phyloP scores from a whole-genome alignment of 1,140 invertebrate genomes.

The Thrips palmi region DNA sequence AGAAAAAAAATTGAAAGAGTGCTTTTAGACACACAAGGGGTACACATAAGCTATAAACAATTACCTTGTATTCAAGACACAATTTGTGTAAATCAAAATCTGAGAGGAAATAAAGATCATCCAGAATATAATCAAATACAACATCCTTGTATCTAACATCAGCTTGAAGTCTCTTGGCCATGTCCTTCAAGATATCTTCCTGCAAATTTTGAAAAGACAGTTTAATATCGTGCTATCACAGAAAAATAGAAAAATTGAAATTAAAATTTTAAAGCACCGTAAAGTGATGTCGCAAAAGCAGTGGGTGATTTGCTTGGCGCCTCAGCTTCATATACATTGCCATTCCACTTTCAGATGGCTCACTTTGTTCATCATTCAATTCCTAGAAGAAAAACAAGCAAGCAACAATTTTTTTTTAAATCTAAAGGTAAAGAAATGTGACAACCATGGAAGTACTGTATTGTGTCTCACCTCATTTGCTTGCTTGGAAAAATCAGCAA shows the following conservation, averaged over 20 bases:
- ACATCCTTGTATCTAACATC: slow-evolving; percentile 59
- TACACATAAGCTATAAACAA: slow-evolving; percentile 9
- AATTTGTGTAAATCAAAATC: slow-evolving; percentile 83
- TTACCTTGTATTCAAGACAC: slow-evolving; percentile 41
- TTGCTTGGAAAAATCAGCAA: slow-evolving; percentile 49
- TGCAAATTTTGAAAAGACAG: slow-evolving; percentile 12
- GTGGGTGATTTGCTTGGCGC: slow-evolving; percentile 76
- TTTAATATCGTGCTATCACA: slow-evolving; percentile 1
- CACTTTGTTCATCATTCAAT: too few species aligned
- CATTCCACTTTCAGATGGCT: too few species aligned
- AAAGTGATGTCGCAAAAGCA: slow-evolving; percentile 63
- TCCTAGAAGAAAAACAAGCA: too few species aligned
- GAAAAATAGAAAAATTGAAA: not conserved
- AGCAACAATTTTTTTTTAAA: too few species aligned
- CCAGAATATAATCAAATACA: slow-evolving; percentile 61
- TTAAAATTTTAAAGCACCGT: slow-evolving; percentile 18
- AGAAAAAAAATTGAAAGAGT: not conserved
- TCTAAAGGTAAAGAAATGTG: too few species aligned
- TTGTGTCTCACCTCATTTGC: too few species aligned
- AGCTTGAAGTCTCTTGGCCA: slow-evolving; percentile 51
- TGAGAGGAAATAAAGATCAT: slow-evolving; percentile 71
- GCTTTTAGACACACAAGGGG: not conserved
- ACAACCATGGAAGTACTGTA: not conserved
- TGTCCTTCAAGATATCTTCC: slow-evolving; percentile 25
- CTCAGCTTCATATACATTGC: slow-evolving; percentile 77